phyloP scores from a whole-genome alignment of 2,888 invertebrate genomes.

The Drosophila yooni region DNA sequence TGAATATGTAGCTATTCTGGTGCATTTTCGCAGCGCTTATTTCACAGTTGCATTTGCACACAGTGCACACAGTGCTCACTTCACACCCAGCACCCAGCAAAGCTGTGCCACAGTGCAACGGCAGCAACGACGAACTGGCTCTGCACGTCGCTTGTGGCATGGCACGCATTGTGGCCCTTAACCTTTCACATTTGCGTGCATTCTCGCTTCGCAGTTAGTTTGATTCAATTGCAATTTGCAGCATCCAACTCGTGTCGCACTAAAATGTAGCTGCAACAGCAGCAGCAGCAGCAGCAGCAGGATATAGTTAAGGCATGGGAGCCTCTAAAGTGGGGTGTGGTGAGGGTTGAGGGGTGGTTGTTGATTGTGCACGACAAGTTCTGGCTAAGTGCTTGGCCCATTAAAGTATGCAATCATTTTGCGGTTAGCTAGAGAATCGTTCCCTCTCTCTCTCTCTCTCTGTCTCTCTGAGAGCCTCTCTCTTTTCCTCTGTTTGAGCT shows the following conservation, averaged over 20 bases:
- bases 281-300: conserved; percentile 5
- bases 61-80: background rate
- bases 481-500: conserved; percentile 16
- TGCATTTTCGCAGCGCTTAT: background rate
- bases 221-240: conserved; percentile 75
- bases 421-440: conserved; percentile 49
- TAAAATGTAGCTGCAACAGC: conserved; percentile 19
- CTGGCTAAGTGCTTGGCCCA: conserved; percentile 72
- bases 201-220: conserved; percentile 57
- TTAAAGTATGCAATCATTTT: conserved; percentile 79
- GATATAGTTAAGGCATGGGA: conserved; percentile 14
- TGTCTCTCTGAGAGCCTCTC: conserved; percentile 9
- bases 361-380: conserved; percentile 25
- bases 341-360: background rate
- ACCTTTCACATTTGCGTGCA: conserved; percentile 69
- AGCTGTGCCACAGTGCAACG: background rate
- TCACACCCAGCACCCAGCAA: background rate
- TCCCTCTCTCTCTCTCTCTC: background rate
- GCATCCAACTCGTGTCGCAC: conserved; percentile 38
- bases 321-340: background rate
- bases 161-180: conserved; percentile 56
- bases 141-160: conserved; percentile 24
- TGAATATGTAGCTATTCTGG: background rate
- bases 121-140: background rate
- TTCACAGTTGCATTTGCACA: background rate